These are phyloP conservation scores for Mus musculus DNA, from an alignment of 2,113 vertebrate species.

Conservation along the genomic window GRCm39 chr7:57776001-57776500, in stretches of 20 bases:
- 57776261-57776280: background rate
- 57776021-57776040: background rate
- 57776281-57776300: background rate
- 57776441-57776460: background rate
- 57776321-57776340: background rate
- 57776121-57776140: background rate
- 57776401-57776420: background rate
- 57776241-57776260: background rate
- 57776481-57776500: background rate
- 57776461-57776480: background rate
- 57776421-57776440: background rate
- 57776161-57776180: background rate
- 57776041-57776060: background rate
- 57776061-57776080: background rate
- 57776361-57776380: background rate
- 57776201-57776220: background rate
- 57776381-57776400: background rate
- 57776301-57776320: constrained; percentile 5
- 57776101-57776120: background rate
- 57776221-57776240: background rate
- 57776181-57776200: background rate
- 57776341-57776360: background rate
- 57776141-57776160: background rate
- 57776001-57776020: too few species aligned
- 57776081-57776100: background rate